Conservation (phyloP, 2,797 vertebrate genomes). For the Astyanax mexicanus region DNA sequence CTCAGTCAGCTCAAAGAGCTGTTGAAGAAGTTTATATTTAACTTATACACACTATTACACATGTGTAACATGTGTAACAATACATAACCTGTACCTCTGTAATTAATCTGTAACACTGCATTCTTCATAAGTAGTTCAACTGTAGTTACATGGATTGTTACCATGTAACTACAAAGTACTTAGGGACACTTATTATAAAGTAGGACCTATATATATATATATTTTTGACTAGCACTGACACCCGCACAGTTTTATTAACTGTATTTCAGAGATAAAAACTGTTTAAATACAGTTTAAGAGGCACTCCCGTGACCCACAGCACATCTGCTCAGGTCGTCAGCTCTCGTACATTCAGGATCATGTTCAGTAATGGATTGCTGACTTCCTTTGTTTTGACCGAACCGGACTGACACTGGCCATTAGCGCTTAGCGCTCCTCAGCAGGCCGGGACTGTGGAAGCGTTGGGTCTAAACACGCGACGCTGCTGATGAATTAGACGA, state of each 20-base stretch:
- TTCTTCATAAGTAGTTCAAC: too few species aligned
- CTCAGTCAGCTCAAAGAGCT: too few species aligned
- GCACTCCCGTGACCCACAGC: slow-evolving; percentile 22
- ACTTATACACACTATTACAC: too few species aligned
- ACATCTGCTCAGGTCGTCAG: slow-evolving; percentile 54
- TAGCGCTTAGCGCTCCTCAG: slow-evolving; percentile 48
- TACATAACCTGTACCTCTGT: too few species aligned
- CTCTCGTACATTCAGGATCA: slow-evolving; percentile 16
- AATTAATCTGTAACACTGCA: too few species aligned
- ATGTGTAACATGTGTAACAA: too few species aligned
- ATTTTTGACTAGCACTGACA: neutral
- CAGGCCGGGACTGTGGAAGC: slow-evolving; percentile 51
- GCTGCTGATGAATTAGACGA: slow-evolving; percentile 58
- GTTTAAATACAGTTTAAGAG: slow-evolving; percentile 15
- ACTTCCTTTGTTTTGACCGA: slow-evolving; percentile 49
- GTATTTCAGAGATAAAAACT: neutral
- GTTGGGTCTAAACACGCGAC: slow-evolving; percentile 69
- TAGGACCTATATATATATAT: too few species aligned
- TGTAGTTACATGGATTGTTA: too few species aligned
- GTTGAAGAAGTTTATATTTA: too few species aligned
- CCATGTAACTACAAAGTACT: too few species aligned
- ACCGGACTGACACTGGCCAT: slow-evolving; percentile 57
- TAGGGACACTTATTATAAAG: too few species aligned
- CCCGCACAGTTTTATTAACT: neutral
- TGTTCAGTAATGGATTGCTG: slow-evolving; percentile 56